These are phyloP conservation scores for Nasonia oneida DNA, from an alignment of 2,888 invertebrate species.

Conservation along the genomic window DNA sequence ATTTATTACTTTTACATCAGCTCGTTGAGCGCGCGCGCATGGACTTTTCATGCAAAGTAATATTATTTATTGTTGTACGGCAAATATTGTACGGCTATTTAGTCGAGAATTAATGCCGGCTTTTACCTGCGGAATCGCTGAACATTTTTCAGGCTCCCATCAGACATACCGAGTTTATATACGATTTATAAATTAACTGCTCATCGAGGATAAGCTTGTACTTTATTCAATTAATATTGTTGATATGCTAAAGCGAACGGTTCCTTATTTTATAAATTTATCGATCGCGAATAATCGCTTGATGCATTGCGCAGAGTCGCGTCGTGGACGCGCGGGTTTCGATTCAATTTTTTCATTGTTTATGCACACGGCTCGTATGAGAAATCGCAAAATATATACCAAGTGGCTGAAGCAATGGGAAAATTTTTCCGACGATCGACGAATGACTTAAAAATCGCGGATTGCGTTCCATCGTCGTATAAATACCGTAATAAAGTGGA, in stretches of 20 bases:
- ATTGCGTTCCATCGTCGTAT: neutral
- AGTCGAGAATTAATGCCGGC: neutral
- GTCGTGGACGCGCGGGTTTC: neutral
- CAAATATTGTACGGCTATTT: slow-evolving; percentile 20
- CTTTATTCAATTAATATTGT: neutral
- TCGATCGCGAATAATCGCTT: neutral
- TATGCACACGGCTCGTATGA: neutral
- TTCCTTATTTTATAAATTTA: slow-evolving; percentile 1
- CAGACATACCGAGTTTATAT: neutral
- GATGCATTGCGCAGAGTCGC: neutral
- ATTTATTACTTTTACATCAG: slow-evolving; percentile 27
- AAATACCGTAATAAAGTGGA: neutral
- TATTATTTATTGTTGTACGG: slow-evolving; percentile 24
- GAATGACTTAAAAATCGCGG: slow-evolving; percentile 12
- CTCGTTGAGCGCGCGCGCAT: slow-evolving; percentile 13
- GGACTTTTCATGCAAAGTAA: slow-evolving; percentile 13
- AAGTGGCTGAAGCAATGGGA: neutral
- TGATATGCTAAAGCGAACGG: neutral
- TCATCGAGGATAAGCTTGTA: neutral
- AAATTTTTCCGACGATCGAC: neutral
- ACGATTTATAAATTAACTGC: neutral
- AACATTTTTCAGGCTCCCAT: neutral
- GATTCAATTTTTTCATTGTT: neutral
- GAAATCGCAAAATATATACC: neutral
- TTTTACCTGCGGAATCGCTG: neutral